Evolutionary conservation across 2,888 invertebrate genomes (phyloP), one percentile per base, ranked within the genome.

Genomic region (Volucella inanis): DNA sequence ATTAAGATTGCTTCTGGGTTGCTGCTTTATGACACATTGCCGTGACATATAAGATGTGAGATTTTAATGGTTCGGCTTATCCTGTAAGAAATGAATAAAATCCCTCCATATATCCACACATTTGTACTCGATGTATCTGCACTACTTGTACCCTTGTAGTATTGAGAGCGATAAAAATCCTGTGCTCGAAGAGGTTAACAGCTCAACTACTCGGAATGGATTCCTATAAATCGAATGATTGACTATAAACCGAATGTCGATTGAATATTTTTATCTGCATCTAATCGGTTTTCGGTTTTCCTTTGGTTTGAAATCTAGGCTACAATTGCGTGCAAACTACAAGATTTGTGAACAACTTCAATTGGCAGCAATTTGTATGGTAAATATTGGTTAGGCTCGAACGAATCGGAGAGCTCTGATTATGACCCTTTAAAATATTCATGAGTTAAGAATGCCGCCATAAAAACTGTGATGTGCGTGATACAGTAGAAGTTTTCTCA

Each of bases 221-320:
- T 47, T 68, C 11, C 78, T 64, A 83, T 79, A 83, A 83, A 83
- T 59, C 70, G 64, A 49, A 64, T 65, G 74, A 79, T 64, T 78
- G 83, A 74, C 83, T 70, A 83, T 83, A 83, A 83, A 84, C 52
- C 59, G 64, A 79, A 79, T 79, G 70, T 31, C 74, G 65, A 84
- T 70, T 79, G 70, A 84, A 79, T 75, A 52, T 75, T 84, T 84
- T 84, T 79, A 83, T 83, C 78, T 75, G 59, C 70, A 79, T 79
- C 83, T 83, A 83, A 83, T 83, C 70, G 74, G 64, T 49, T 64
- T 64, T 52, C 39, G 55, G 64, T 49, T 64, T 64, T 52, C 39
- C 50, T 59, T 65, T 55, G 64, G 41, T 64, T 64, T 45, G 52
- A 75, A 52, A 59, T 75, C 64, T 70, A 14, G 74, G 47, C 39